Evolutionary conservation across 2,888 invertebrate species (phyloP), one percentile per base, ranked within the genome.

Genomic region (Xanthia icteritia): DNA sequence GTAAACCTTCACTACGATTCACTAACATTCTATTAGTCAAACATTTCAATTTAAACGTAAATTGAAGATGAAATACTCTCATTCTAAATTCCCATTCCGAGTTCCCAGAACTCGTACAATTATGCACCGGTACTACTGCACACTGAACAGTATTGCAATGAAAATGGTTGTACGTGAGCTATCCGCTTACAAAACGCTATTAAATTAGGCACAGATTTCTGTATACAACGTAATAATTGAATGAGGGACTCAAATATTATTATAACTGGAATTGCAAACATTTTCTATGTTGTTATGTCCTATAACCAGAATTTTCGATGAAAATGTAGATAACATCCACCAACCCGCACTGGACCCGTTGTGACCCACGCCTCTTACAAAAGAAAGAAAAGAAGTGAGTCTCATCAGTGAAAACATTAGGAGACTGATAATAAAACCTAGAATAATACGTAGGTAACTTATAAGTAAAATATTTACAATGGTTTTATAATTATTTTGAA

Each of bases 31-130:
- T 31, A 9, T 36, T 39, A 60, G 39, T 42, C 20, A 56, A 64
- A 68, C 60, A 58, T 73, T 73, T 60, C 39, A 27, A 56, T 74
- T 67, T 48, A 60, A 73, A 81, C 61, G 58, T 63, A 72, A 81
- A 84, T 58, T 76, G 4, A 6, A 60, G 58, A 42, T 13, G 27
- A 71, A 70, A 82, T 27, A 51, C 15, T 56, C 23, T 48, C 27
- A 65, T 66, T 60, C 17, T 20, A n/a, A 17, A 64, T 79, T 76
- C 64, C 31, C 27, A 64, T 76, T 80, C 27, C 27, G 27, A 60
- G 65, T 76, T 84, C 31, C 13, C 27, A 15, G 48, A 69, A 64
- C 73, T 66, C 23, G 45, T 70, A 27, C 27, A 42, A 66, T 69
- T 48, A 65, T 63, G 58, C 36, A n/a, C 20, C 13, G 64, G 48